Evolutionary conservation across 1,140 invertebrate species (phyloP), one percentile per base, ranked within the genome.

Genomic region (Phortica variegata): DNA sequence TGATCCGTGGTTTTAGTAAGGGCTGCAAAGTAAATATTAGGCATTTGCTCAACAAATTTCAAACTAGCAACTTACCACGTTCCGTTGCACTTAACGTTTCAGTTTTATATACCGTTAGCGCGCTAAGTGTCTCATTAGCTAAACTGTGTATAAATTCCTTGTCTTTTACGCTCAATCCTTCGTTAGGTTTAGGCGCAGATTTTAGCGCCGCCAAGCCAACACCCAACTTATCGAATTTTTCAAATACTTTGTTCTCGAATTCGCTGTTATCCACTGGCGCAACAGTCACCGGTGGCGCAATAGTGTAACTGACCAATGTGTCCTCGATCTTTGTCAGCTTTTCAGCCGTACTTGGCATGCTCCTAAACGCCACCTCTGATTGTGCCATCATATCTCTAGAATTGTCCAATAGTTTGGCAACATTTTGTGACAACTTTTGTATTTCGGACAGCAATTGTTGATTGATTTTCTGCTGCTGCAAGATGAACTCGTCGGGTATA

Each of bases 391-490:
- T 36, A 49, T 61, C 42, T 9, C 62, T 61, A 54, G 51, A 78
- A 41, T 34, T 61, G 46, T 54, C 68, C 56, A 82, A 79, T 26
- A 87, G 71, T 16, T 77, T 70, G 32, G 76, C 78, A 2, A 87
- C 76, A 26, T 81, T 82, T 6, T 61, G 47, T 1, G 81, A 76
- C 7, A 86, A 72, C 8, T 77, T 71, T 19, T 81, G 78, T 1
- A 84, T 72, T 65, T 83, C 82, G 5, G 79, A 77, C 0, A 79
- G 74, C 17, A 86, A 60, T 33, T 79, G 80, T 78, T 59, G 53
- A 20, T 73, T 74, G 8, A 65, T 44, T 18, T 54, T 40, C 31
- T 65, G 49, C 18, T 73, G 70, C 19, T 61, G 46, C 21, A 57
- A 34, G 1, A 73, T 36, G 48, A 73, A 73, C 3, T 59, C 55